Evolutionary conservation across 2,113 vertebrate genomes (phyloP).

Genomic region (Mesitornis unicolor): DNA sequence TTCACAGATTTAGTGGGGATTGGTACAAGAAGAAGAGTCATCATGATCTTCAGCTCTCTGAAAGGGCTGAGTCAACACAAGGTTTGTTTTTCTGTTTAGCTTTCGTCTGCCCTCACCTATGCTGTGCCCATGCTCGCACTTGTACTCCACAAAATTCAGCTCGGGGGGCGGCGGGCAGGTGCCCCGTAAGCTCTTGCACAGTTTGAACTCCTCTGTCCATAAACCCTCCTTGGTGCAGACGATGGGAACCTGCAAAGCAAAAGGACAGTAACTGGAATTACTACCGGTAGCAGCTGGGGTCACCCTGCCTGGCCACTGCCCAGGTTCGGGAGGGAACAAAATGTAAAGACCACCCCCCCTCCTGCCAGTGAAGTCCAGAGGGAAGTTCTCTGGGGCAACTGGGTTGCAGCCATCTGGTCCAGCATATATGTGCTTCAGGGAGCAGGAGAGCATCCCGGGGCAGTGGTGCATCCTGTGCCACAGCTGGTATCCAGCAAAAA

Average conservation of each 20-base stretch:
- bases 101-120: slow-evolving; percentile 77
- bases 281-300: background rate
- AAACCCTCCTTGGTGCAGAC: slow-evolving; percentile 86
- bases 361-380: background rate
- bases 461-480: fast-evolving
- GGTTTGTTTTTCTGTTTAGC: background rate
- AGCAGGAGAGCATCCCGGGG: background rate
- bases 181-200: slow-evolving; percentile 85
- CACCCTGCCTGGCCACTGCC: background rate
- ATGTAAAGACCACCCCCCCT: background rate
- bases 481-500: background rate
- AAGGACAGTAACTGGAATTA: background rate
- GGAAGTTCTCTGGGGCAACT: background rate
- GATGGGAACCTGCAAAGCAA: slow-evolving; percentile 77
- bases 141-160: slow-evolving; percentile 86
- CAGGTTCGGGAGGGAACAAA: fast-evolving
- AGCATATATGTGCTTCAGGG: background rate
- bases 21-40: background rate
- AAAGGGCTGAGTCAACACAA: background rate
- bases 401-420: background rate
- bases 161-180: slow-evolving; percentile 77
- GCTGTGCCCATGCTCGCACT: slow-evolving; percentile 81
- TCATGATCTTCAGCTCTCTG: background rate
- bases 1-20: background rate
- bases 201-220: slow-evolving; percentile 87